These are phyloP conservation scores for Eriosoma lanigerum DNA, from an alignment of 1,140 invertebrate genomes.

Conservation along the genomic window DNA sequence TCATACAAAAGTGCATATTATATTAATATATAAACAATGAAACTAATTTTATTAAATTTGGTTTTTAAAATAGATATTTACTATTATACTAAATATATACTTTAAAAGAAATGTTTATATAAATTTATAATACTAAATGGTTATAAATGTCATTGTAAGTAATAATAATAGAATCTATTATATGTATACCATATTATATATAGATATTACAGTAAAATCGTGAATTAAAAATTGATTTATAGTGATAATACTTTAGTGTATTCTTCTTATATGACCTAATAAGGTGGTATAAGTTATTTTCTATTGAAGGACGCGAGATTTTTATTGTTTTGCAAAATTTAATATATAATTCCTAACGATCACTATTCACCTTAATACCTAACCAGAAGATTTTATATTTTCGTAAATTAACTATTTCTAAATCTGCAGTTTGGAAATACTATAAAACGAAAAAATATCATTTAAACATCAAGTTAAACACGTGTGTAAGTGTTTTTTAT, in stretches of 20 bases:
- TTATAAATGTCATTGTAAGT: too few species aligned
- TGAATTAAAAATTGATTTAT: not conserved
- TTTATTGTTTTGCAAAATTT: not conserved
- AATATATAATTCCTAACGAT: not conserved
- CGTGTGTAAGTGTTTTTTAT: too few species aligned
- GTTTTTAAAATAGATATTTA: too few species aligned
- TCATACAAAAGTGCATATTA: too few species aligned
- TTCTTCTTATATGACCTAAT: not conserved
- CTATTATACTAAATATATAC: too few species aligned
- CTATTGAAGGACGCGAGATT: not conserved
- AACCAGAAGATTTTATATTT: not conserved
- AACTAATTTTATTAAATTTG: too few species aligned
- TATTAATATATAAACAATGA: too few species aligned
- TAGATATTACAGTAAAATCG: not conserved
- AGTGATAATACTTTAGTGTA: not conserved
- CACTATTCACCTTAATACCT: too few species aligned
- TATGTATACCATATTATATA: too few species aligned
- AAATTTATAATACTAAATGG: too few species aligned
- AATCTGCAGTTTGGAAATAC: conserved; percentile 6
- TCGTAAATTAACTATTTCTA: not conserved
- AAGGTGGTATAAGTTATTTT: conserved; percentile 4
- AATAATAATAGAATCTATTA: too few species aligned
- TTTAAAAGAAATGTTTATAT: too few species aligned
- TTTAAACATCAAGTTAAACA: not conserved
- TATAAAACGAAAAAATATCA: not conserved